Evolutionary conservation across 2,113 vertebrate genomes (phyloP), one percentile per base, ranked within the genome.

Genomic region (Malurus cyaneus): DNA sequence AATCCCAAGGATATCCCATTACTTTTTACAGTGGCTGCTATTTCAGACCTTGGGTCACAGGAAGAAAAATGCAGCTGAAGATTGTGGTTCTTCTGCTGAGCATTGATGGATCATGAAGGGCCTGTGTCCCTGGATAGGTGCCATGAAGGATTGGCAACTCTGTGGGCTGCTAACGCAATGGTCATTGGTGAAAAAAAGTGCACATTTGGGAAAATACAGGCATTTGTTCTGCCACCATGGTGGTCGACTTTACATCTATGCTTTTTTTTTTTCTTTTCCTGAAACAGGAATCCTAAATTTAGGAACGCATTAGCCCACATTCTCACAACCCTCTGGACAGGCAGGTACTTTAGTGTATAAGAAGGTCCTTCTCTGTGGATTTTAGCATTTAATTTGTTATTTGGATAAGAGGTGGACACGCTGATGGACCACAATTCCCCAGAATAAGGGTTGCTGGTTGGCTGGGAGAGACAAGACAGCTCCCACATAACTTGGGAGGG

Each of bases 151-250:
- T 3, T 69, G 31, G 34, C n/a, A 60, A 36, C 36, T 36, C 36
- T 36, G 7, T 74, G 66, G 8, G 6, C 14, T 79, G 26, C 8
- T 34, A 28, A 19, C 67, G 39, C 39, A 21, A 11, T 3, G 15
- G 14, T 73, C 31, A 9, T 2, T 53, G 42, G 39, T 46, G 42
- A n/a, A 74, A 72, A 12, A 12, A 70, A 46, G 8, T 20, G 14
- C 6, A 2, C 41, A 2, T 74, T 44, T 67, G 14, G 36, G 31
- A 44, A 73, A 84, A 46, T n/a, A 19, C 0, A 24, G 41, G 11
- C 28, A 31, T 11, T 36, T 47, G 2, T 32, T 69, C 59, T 70
- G 12, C n/a, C 61, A 4, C 13, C 0, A 0, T 28, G 31, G 6
- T 23, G 15, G 46, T 86, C 31, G 65, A 6, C 19, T 79, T 59